phyloP scores from a whole-genome alignment of 1,140 invertebrate species.

The Drosophila miranda region DNA sequence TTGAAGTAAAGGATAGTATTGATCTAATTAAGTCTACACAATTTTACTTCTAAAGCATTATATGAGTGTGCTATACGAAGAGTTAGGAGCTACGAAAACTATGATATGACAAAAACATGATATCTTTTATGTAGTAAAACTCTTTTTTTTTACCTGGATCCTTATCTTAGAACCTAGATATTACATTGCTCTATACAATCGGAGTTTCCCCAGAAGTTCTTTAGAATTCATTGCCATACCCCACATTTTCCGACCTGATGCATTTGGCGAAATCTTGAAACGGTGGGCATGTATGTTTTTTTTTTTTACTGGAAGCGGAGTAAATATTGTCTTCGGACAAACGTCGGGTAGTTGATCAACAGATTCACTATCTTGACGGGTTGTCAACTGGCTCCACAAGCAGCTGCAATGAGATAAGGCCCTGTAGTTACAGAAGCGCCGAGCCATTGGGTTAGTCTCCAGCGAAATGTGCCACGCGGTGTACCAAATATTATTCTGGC shows the following conservation, averaged over 20 bases:
- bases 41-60: too few species aligned
- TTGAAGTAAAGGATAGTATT: too few species aligned
- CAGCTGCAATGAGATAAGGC: slow-evolving; percentile 69
- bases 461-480: slow-evolving; percentile 31
- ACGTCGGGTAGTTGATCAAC: slow-evolving; percentile 47
- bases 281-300: slow-evolving; percentile 20
- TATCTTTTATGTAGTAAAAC: too few species aligned
- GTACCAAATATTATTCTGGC: slow-evolving; percentile 16
- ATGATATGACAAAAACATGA: too few species aligned
- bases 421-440: slow-evolving; percentile 16
- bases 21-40: too few species aligned
- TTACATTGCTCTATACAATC: too few species aligned
- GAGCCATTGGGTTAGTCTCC: slow-evolving; percentile 42
- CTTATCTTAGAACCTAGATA: too few species aligned
- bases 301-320: slow-evolving; percentile 16
- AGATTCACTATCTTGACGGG: slow-evolving; percentile 70
- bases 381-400: slow-evolving; percentile 45
- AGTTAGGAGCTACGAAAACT: too few species aligned
- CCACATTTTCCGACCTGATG: slow-evolving; percentile 4
- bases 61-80: too few species aligned
- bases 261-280: slow-evolving; percentile 21
- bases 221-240: background rate
- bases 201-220: too few species aligned
- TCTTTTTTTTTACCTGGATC: too few species aligned
- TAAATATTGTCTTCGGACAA: slow-evolving; percentile 53